Percentiles rank a stretch among this genome's conserved stretches.
Evolutionary conservation across 2,797 vertebrate species (phyloP).

Genomic region (Paguma larvata): DNA sequence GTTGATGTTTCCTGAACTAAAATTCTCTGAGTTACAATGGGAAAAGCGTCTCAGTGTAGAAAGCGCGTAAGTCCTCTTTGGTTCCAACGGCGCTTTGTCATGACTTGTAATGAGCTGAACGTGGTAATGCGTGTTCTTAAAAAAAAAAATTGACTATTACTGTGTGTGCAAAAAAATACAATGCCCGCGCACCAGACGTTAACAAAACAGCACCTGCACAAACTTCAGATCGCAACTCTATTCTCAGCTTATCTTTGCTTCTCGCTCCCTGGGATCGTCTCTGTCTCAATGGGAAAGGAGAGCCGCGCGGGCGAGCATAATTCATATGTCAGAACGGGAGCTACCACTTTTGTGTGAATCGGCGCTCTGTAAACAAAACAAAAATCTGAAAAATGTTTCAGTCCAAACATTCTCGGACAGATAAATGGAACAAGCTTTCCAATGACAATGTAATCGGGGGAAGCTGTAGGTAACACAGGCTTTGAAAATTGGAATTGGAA

Average conservation of each 20-base stretch:
- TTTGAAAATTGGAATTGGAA: neutral
- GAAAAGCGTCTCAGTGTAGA: slow-evolving; percentile 66
- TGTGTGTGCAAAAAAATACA: slow-evolving; percentile 80
- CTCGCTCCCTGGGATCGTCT: slow-evolving; percentile 86
- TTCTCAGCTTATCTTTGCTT: slow-evolving; percentile 89
- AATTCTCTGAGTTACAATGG: slow-evolving; percentile 65
- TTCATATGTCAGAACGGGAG: slow-evolving; percentile 60
- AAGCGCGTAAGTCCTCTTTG: slow-evolving; percentile 57
- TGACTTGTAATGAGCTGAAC: slow-evolving; percentile 79
- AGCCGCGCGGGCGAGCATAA: slow-evolving; percentile 84
- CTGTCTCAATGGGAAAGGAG: slow-evolving; percentile 83
- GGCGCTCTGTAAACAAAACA: slow-evolving; percentile 78
- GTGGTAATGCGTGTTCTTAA: slow-evolving; percentile 73
- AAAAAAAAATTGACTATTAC: slow-evolving; percentile 74
- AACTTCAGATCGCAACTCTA: slow-evolving; percentile 87
- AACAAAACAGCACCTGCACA: slow-evolving; percentile 90
- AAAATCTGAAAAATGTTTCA: slow-evolving; percentile 75
- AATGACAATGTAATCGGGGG: neutral
- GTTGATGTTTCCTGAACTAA: slow-evolving; percentile 68
- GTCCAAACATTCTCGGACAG: slow-evolving; percentile 59
- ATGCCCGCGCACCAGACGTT: slow-evolving; percentile 78
- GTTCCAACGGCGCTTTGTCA: slow-evolving; percentile 76
- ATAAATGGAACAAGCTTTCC: slow-evolving; percentile 13
- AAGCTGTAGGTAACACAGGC: neutral
- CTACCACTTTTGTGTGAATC: slow-evolving; percentile 75